Evolutionary conservation across 2,797 vertebrate genomes (phyloP).

Genomic region (Aythya fuligula): DNA sequence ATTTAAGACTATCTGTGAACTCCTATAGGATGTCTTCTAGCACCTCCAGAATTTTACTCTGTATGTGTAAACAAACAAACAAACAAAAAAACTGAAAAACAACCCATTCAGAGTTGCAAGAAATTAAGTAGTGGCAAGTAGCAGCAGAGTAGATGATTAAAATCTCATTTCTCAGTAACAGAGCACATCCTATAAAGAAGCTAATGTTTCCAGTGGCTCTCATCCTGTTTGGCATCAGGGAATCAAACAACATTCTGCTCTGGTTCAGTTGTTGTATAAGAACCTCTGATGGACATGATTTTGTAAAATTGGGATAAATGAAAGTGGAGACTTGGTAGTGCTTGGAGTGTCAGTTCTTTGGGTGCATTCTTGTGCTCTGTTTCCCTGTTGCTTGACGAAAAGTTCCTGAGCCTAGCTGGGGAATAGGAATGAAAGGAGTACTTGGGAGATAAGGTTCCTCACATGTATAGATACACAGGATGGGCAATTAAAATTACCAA

Average conservation of each 20-base stretch:
- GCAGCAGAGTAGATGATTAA: background rate
- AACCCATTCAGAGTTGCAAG: background rate
- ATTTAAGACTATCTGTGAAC: background rate
- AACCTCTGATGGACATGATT: background rate
- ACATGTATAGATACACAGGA: background rate
- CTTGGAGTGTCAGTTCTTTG: background rate
- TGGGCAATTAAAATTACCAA: background rate
- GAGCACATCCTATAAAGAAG: background rate
- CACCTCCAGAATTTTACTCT: background rate
- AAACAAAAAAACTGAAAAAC: background rate
- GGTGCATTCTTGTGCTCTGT: background rate
- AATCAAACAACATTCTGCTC: background rate
- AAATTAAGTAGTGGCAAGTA: background rate
- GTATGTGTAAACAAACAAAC: background rate
- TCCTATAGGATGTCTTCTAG: background rate
- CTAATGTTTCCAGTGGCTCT: background rate
- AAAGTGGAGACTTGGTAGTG: background rate
- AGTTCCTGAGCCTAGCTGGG: background rate
- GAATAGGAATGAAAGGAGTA: background rate
- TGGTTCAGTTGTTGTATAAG: background rate
- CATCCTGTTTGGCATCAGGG: background rate
- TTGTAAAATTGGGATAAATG: background rate
- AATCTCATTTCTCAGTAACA: background rate
- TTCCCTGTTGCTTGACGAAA: background rate
- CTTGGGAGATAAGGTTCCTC: accelerated